Conservation (phyloP, 2,797 vertebrate species). For the Glyptemys insculpta region DNA sequence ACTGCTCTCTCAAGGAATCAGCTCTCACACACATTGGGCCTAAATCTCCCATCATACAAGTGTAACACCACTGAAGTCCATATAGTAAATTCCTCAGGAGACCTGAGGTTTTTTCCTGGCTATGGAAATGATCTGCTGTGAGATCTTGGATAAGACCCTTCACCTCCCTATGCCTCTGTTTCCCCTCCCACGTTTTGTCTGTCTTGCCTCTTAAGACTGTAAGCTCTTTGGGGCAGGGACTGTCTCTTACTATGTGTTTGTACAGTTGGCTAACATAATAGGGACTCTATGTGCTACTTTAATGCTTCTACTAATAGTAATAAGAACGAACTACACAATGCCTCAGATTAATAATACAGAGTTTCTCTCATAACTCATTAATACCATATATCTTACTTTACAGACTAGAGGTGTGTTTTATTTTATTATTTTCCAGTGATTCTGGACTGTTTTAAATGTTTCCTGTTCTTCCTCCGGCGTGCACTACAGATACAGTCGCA, state of each 20-base stretch:
- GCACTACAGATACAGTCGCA: background rate
- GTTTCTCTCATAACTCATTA: background rate
- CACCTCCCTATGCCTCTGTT: background rate
- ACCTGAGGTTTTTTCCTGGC: background rate
- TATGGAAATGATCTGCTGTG: background rate
- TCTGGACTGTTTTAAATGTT: background rate
- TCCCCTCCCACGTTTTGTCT: background rate
- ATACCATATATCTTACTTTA: background rate
- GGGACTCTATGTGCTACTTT: background rate
- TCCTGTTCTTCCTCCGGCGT: background rate
- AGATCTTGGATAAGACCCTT: background rate
- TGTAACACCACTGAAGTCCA: background rate
- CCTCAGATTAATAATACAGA: background rate
- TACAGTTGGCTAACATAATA: background rate
- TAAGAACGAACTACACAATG: background rate
- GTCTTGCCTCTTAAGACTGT: background rate
- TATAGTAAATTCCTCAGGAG: background rate
- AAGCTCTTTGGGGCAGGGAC: background rate
- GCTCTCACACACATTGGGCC: background rate
- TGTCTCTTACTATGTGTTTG: background rate
- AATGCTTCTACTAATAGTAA: background rate
- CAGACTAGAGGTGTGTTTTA: background rate
- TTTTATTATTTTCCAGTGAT: background rate
- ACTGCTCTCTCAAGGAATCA: background rate
- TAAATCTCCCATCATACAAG: background rate